Conservation (phyloP, 2,797 vertebrate genomes). For the Chromobotia macracanthus region DNA sequence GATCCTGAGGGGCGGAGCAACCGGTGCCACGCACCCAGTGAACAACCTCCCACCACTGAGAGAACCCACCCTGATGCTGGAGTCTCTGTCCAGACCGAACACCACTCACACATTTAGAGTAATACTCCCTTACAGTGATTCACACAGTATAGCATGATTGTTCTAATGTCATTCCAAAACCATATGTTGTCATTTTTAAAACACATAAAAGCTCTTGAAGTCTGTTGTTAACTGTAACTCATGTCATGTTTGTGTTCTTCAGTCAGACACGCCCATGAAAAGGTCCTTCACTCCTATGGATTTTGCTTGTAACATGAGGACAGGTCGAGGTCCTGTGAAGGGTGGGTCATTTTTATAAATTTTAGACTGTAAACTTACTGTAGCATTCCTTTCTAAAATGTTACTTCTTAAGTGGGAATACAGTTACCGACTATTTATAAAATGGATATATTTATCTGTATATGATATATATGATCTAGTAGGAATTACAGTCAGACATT, state of each 20-base stretch:
- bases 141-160: background rate
- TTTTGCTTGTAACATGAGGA: slow-evolving; percentile 71
- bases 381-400: background rate
- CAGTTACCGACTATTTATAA: background rate
- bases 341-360: slow-evolving; percentile 61
- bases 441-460: no score
- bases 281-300: slow-evolving; percentile 73
- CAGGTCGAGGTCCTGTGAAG: slow-evolving; percentile 70
- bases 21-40: slow-evolving; percentile 71
- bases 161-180: background rate
- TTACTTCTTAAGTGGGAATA: background rate
- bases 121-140: slow-evolving; percentile 14
- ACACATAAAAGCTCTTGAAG: no score
- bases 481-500: no score
- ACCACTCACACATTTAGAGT: slow-evolving; percentile 80
- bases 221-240: no score
- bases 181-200: no score
- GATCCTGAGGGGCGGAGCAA: slow-evolving; percentile 64
- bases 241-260: slow-evolving; percentile 43
- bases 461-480: no score
- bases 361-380: background rate
- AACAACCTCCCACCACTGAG: slow-evolving; percentile 67
- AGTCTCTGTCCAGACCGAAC: slow-evolving; percentile 77
- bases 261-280: slow-evolving; percentile 77
- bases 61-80: slow-evolving; percentile 68